phyloP scores from a whole-genome alignment of 2,888 invertebrate genomes.

The Trachelus stipa region DNA sequence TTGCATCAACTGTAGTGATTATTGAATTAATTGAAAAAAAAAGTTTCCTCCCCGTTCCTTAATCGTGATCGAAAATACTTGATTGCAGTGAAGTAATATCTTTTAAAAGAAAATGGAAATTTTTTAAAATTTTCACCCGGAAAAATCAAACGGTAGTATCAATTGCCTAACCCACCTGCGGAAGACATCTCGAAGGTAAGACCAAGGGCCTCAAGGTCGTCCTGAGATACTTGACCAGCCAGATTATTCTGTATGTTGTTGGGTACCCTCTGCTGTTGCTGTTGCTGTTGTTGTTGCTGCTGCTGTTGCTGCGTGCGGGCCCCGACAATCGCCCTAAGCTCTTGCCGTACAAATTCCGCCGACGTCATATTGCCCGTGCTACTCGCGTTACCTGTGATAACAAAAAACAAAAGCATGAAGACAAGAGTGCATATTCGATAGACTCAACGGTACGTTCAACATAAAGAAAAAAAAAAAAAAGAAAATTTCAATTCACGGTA shows the following conservation, averaged over 20 bases:
- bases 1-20: not conserved
- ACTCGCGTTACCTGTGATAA: constrained; percentile 68
- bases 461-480: constrained; percentile 14
- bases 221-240: constrained; percentile 68
- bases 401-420: constrained; percentile 41
- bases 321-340: constrained; percentile 88
- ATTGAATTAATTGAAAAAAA: not conserved
- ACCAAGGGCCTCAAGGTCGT: constrained; percentile 78
- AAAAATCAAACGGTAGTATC: not conserved
- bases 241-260: constrained; percentile 62
- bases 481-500: not conserved
- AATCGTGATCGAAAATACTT: not conserved
- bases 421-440: constrained; percentile 13
- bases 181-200: constrained; percentile 77
- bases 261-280: constrained; percentile 63
- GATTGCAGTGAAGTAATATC: not conserved
- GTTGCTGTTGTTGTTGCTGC: constrained; percentile 44
- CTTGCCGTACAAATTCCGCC: constrained; percentile 88
- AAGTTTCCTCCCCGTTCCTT: not conserved
- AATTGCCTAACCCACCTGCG: constrained; percentile 68
- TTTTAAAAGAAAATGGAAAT: too few species aligned
- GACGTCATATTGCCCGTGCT: constrained; percentile 76
- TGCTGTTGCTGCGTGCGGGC: constrained; percentile 75
- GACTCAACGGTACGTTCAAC: not conserved
- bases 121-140: not conserved